Base-by-base conservation (phyloP, 1,140 invertebrate species). In the Drosophila triauraria region DNA sequence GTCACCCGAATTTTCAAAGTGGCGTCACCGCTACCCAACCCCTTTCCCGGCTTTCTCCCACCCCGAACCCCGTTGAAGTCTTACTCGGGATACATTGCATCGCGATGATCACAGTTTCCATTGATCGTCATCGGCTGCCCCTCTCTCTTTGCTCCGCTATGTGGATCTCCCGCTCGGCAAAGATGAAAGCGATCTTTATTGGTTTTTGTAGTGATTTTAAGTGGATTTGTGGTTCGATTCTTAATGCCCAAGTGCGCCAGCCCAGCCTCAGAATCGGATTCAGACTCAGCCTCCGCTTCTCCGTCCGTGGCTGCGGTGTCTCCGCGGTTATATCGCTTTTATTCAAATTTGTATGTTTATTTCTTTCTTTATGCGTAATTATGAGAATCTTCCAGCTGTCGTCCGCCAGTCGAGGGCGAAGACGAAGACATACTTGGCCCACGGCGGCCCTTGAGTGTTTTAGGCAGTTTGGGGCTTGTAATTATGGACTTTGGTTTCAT, bases 131-230 rank as follows among this genome's bases (percentile, higher is more conserved):
- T 84, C 68, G 63, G 61, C 10, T n/a, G 27, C 59, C 50, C 20
- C 27, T 12, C 47, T 17, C 48, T 20, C 25, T 32, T 63, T 32
- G 43, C 20, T 20, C 43, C 42, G 53, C 30, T 13, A 50, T 63
- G 42, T 58, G 74, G 32, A 46, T 70, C 64, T 44, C 80, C 62
- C 74, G 46, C 69, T 75, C 85, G 85, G 85, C 75, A 74, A 65
- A 90, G 86, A 91, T 90, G 67, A 90, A 90, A 90, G 85, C 71
- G 72, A 76, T 90, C 75, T 90, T 90, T 91, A 90, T 90, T 82
- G 85, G 81, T 85, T 88, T 88, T 79, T 85, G 85, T 90, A 90
- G 85, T 90, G 85, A 90, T 90, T 90, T 91, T 90, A 90, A 90
- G 85, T 90, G 85, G 85, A 90, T 91, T 90, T 90, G 86, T 90